Evolutionary conservation across 1,140 invertebrate species (phyloP), one percentile per base, ranked within the genome.

Genomic region (Ostrea denselamellosa): DNA sequence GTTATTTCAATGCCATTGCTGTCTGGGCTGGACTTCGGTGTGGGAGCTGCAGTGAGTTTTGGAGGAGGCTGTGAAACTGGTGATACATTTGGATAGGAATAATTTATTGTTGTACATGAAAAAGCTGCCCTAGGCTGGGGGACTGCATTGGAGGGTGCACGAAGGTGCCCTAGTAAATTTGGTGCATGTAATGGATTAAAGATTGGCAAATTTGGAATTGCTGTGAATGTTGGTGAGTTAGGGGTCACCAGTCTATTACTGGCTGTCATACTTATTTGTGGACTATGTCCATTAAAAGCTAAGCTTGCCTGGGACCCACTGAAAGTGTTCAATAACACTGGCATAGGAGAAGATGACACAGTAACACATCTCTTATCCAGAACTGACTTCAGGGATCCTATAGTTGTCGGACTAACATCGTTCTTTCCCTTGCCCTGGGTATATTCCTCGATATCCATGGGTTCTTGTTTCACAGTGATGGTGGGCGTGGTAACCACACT

Each of bases 391-490:
- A 85, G 58, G 1, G 54, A 34, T 12, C 84, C 84, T 62, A 85
- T 17, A 17, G 84, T 85, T 58, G 54, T 58, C 14, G n/a, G 12
- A 9, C 52, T 62, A 0, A 85, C 58, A 34, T 28, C 19, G 44
- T 58, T 85, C n/a, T 65, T 65, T 34, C 58, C 84, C 34, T 58
- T 62, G 14, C 12, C 56, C 14, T 65, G 34, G 22, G 56, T 34
- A 19, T 85, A 85, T 34, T 56, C 56, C 19, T 87, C 86, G 71
- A 83, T 51, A 85, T 90, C 90, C 10, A 88, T 28, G 10, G 90
- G 90, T 34, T 90, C 90, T 51, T 90, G 90, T 84, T 90, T 90
- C 17, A 90, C 68, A 51, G 14, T 88, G 5, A 85, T 28, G 81
- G 86, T 83, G 8, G n/a, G n/a, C 56, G 25, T 68, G 34, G 44